Evolutionary conservation across 1,140 invertebrate genomes (phyloP).

Genomic region (Drosophila novamexicana): DNA sequence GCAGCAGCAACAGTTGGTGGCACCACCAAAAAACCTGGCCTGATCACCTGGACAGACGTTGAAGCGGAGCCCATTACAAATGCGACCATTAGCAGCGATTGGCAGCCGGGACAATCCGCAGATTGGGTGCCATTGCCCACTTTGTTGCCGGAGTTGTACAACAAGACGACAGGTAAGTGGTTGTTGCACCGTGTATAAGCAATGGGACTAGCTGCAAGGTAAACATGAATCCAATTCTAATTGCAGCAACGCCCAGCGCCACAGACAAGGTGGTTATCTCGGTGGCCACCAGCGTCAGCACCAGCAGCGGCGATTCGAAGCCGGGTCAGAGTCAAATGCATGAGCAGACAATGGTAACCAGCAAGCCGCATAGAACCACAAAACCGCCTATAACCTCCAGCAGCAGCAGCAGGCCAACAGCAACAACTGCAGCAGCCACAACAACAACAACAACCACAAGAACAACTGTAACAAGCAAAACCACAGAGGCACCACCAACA

Average conservation of each 20-base stretch:
- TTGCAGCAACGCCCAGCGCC: constrained; percentile 64
- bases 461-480: constrained; percentile 68
- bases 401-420: constrained; percentile 29
- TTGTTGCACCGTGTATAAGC: neutral
- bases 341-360: constrained; percentile 35
- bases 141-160: constrained; percentile 38
- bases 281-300: constrained; percentile 74
- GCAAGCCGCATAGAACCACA: constrained; percentile 62
- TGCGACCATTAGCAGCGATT: constrained; percentile 67
- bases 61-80: constrained; percentile 71
- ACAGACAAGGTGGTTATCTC: constrained; percentile 78
- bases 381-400: constrained; percentile 50
- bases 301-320: constrained; percentile 71
- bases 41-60: constrained; percentile 85
- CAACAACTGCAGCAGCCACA: constrained; percentile 19
- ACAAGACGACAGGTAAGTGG: constrained; percentile 61
- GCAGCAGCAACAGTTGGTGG: constrained; percentile 9
- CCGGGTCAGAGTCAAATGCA: constrained; percentile 69
- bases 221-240: constrained; percentile 30
- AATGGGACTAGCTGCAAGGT: constrained; percentile 3
- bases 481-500: constrained; percentile 56
- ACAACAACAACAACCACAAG: constrained; percentile 50
- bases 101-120: constrained; percentile 63
- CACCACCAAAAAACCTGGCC: constrained; percentile 69
- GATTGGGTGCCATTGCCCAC: constrained; percentile 67